Conservation (phyloP, 2,888 invertebrate species). For the Epistrophe eligans region DNA sequence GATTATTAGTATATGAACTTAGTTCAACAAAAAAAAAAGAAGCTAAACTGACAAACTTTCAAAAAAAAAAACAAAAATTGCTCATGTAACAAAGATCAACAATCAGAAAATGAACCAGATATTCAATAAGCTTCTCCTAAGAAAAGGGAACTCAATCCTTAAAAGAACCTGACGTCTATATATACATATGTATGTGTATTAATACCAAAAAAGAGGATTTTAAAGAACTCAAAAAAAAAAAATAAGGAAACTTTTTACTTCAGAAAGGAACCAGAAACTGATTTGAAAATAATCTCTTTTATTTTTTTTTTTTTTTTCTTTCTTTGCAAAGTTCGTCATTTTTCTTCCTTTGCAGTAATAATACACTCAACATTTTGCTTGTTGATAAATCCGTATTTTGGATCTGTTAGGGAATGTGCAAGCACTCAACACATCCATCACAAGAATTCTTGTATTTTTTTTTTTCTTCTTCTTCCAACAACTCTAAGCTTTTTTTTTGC, state of each 20-base stretch:
- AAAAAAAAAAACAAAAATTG: too few relatives aligned
- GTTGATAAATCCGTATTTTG: conserved; percentile 10
- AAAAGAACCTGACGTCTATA: background rate
- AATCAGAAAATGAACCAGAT: background rate
- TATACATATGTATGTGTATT: too few relatives aligned
- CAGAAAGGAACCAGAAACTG: conserved; percentile 38
- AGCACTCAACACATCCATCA: conserved; percentile 27
- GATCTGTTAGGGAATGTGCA: background rate
- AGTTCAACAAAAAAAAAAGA: background rate
- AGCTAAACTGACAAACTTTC: background rate
- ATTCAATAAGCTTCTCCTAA: background rate
- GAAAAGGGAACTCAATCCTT: background rate
- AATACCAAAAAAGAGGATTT: background rate
- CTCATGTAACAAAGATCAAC: background rate
- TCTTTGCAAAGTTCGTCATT: background rate
- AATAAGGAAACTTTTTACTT: background rate
- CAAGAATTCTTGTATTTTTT: background rate
- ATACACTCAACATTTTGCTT: background rate
- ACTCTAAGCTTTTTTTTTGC: background rate
- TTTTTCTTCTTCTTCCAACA: background rate
- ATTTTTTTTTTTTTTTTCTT: background rate
- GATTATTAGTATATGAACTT: background rate
- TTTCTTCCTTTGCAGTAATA: background rate
- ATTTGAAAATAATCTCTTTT: conserved; percentile 58
- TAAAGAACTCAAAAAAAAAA: background rate